Evolutionary conservation across 2,888 invertebrate genomes (phyloP), one percentile per base, ranked within the genome.

Genomic region (Eupithecia dodoneata): DNA sequence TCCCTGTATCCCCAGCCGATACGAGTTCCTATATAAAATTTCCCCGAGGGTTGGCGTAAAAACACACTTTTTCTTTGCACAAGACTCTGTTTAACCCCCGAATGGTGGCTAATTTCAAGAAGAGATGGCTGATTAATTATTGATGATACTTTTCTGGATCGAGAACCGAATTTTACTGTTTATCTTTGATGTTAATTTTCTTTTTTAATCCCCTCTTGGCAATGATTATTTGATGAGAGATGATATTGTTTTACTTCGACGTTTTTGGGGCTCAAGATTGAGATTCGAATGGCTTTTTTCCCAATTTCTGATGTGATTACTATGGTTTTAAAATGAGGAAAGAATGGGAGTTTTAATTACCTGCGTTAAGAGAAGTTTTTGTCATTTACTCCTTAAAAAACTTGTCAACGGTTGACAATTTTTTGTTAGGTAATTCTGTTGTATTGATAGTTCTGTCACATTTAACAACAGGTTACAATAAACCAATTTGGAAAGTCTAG

Each of bases 81-180:
- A 89, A 87, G 85, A 81, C 86, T 86, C 88, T 89, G 89, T 92
- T 92, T 90, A 92, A 93, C 93, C 92, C 90, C 87, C 91, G 91
- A 93, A 92, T 89, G 92, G 90, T 90, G 91, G 92, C 92, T 93
- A 93, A 94, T 94, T 93, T 91, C 87, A 85, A 90, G 89, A 91
- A 88, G 92, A 93, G 92, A 93, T 91, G 93, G 90, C 86, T 93
- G 89, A 93, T 94, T 93, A 92, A 94, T 93, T 93, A 94, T 94
- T 94, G 94, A 94, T 90, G 90, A 87, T 83, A 85, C 89, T 90
- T 90, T 91, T 89, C 85, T 86, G 89, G 89, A 90, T 91, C 86
- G 88, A 87, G 84, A 85, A 84, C 85, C 85, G 86, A 87, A 87
- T 84, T 86, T 84, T 78, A 47, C 83, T 90, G 90, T 93, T 93